phyloP scores from a whole-genome alignment of 2,113 vertebrate genomes.

The Anhinga anhinga region DNA sequence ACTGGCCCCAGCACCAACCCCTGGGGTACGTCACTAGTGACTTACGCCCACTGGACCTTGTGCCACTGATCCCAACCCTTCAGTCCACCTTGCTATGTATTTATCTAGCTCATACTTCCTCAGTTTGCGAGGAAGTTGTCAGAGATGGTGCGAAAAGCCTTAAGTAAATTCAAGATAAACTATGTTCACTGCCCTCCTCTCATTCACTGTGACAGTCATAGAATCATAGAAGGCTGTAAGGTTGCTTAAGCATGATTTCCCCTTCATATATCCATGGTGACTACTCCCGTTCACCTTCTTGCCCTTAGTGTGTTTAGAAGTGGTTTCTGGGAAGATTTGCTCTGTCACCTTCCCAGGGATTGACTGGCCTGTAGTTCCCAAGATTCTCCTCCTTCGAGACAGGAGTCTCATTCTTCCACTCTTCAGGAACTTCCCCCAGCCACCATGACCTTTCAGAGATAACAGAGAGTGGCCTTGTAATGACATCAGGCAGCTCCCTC shows the following conservation, averaged over 20 bases:
- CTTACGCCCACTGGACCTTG: not conserved
- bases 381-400: not conserved
- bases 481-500: not conserved
- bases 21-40: not conserved
- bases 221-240: not conserved
- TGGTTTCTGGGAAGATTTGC: not conserved
- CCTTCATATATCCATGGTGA: not conserved
- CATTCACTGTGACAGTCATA: not conserved
- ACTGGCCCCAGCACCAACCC: not conserved
- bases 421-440: not conserved
- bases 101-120: not conserved
- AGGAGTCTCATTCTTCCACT: not conserved
- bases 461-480: not conserved
- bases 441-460: not conserved
- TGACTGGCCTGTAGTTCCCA: not conserved
- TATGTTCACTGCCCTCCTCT: not conserved
- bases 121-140: not conserved
- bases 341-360: not conserved
- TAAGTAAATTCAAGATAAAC: not conserved
- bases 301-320: not conserved
- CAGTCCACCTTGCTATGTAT: not conserved
- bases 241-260: not conserved
- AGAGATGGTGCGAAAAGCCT: not conserved
- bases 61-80: not conserved
- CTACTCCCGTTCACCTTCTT: not conserved